Evolutionary conservation across 2,797 vertebrate species (phyloP), one percentile per base, ranked within the genome.

Genomic region (Gymnothorax reevesii): DNA sequence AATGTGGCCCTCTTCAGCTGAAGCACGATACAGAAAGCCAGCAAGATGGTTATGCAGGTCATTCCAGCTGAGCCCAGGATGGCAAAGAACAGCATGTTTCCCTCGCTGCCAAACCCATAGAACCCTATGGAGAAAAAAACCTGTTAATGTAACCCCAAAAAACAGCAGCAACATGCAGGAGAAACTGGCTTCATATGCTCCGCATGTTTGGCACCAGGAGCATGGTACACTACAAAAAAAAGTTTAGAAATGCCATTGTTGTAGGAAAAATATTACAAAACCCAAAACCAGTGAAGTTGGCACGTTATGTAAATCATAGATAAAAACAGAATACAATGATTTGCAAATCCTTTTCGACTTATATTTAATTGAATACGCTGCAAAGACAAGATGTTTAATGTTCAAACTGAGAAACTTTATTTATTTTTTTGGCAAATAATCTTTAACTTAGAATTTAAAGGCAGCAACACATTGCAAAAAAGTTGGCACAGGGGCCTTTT

Each of bases 21-120:
- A 86, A 98, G 86, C 91, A 98, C 96, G 77, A 97, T 97, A 87
- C 97, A 94, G 92, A 97, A 97, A 86, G 96, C 96, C 87, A 97
- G 89, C 10, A 97, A 94, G 88, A 97, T 97, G 0, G 97, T 97
- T 87, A 97, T 91, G 88, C 97, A 97, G 12, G 97, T 97, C 97
- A 97, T 97, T 27, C 96, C 97, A 62, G 96, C 97, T 0, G 97
- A 97, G 42, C 97, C 97, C 57, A 97, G 95, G 83, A 97, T 97
- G 42, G 97, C 97, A 87, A 96, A 96, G 49, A 97, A 96, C 87
- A 97, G 92, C 96, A 97, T 96, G 92, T 94, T 96, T 17, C 95
- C 91, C 33, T 96, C 95, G 86, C 94, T 95, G 0, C 95, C 89
- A 49, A 91, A 85, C 83, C 95, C 94, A 69, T 89, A 85, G 3